Conservation (phyloP, 2,113 vertebrate genomes). For the Phrynosoma blainvillii region DNA sequence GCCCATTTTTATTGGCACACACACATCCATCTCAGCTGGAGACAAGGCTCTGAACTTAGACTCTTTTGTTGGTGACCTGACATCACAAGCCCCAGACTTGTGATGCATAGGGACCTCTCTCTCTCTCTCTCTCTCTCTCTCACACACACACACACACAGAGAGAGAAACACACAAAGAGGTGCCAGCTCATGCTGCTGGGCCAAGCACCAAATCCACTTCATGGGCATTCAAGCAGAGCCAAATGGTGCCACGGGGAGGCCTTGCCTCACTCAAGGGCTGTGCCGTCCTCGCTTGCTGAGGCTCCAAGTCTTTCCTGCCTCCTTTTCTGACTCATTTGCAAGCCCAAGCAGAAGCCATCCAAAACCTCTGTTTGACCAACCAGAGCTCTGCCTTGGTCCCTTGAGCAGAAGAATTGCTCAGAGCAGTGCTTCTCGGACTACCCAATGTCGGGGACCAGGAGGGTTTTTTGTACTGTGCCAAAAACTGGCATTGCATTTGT, state of each 20-base stretch:
- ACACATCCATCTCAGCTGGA: background rate
- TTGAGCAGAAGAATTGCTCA: too few species aligned
- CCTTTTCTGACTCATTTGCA: background rate
- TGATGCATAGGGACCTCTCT: rapidly evolving
- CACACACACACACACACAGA: background rate
- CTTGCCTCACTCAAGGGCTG: background rate
- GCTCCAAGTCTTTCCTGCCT: background rate
- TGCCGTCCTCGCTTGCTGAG: background rate
- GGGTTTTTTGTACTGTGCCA: too few species aligned
- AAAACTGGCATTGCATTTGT: too few species aligned
- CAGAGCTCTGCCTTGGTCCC: slow-evolving; percentile 17
- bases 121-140: rapidly evolving
- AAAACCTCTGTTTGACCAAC: background rate
- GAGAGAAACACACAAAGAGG: too few species aligned
- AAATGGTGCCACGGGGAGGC: too few species aligned
- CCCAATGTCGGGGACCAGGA: too few species aligned
- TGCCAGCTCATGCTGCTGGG: too few species aligned
- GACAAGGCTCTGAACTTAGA: background rate
- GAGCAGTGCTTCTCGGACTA: too few species aligned
- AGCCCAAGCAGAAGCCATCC: background rate
- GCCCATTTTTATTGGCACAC: background rate
- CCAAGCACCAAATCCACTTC: too few species aligned
- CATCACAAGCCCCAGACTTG: rapidly evolving
- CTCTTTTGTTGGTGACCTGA: background rate
- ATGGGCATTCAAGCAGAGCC: background rate